Conservation (phyloP, 2,113 vertebrate genomes). For the Indri indri region DNA sequence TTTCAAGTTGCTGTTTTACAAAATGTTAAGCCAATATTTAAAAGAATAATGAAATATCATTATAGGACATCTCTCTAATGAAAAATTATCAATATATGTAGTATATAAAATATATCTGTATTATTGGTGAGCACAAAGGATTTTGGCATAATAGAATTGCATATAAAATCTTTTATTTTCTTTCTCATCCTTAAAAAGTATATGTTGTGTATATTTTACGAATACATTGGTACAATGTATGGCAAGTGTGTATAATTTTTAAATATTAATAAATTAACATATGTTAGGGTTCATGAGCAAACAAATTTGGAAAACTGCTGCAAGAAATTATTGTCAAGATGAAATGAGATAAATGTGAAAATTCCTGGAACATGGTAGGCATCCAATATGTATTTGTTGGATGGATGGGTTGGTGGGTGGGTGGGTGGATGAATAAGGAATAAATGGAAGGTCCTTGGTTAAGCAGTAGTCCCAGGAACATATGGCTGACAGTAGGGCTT, state of each 20-base stretch:
- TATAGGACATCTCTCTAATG: not conserved
- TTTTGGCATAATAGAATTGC: not conserved
- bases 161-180: constrained; percentile 31
- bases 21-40: not conserved
- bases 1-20: not conserved
- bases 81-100: not conserved
- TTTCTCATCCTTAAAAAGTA: not conserved
- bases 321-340: not conserved
- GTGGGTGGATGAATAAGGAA: not conserved
- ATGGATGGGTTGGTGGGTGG: not conserved
- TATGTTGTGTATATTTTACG: not conserved
- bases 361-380: not conserved
- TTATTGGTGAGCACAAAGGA: not conserved
- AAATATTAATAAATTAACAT: not conserved
- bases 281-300: not conserved
- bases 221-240: not conserved
- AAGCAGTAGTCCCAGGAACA: no score
- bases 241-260: not conserved
- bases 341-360: not conserved
- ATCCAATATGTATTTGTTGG: not conserved
- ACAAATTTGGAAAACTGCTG: not conserved
- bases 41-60: not conserved
- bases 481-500: not conserved
- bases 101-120: not conserved
- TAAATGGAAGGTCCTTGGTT: not conserved